A percentile compares a stretch with the other conserved stretches of the same genome.
These are phyloP conservation scores for Eunapius fragilis DNA, from an alignment of 37 sponge, comb jelly and placozoan species.

Conservation along the genomic window DNA sequence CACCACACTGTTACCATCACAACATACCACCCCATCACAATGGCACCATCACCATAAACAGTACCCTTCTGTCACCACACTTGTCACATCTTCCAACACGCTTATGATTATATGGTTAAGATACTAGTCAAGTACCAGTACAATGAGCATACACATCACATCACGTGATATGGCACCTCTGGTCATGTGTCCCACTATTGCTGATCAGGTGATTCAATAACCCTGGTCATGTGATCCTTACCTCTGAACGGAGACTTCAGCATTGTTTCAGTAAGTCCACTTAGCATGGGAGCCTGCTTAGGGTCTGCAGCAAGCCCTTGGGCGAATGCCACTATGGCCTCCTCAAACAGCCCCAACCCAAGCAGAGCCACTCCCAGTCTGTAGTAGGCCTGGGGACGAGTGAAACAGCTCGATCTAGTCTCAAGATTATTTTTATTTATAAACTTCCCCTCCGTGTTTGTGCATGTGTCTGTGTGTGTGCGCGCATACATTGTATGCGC, in stretches of 20 bases:
- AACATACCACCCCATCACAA: too few species aligned
- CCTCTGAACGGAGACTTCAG: constrained; percentile 80
- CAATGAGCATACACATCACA: too few species aligned
- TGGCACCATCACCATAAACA: neutral
- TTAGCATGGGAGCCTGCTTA: constrained; percentile 62
- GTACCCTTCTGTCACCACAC: neutral
- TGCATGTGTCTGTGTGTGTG: neutral
- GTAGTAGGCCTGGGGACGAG: constrained; percentile 75
- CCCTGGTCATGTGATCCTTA: constrained; percentile 19
- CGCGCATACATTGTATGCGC: neutral
- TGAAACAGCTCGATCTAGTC: too few species aligned
- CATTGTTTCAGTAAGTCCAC: constrained; percentile 78
- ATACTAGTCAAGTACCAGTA: too few species aligned
- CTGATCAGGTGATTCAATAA: constrained; percentile 3
- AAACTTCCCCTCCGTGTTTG: neutral
- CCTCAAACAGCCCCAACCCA: constrained; percentile 60
- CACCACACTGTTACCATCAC: too few species aligned
- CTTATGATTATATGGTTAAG: too few species aligned
- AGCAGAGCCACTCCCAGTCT: constrained; percentile 88
- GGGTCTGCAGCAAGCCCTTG: constrained; percentile 86
- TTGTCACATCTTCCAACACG: neutral
- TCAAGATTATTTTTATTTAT: too few species aligned
- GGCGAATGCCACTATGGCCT: constrained; percentile 83
- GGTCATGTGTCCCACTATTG: too few species aligned
- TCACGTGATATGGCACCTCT: too few species aligned